Conservation (phyloP, 2,113 vertebrate genomes). For the Cyanoderma ruficeps region DNA sequence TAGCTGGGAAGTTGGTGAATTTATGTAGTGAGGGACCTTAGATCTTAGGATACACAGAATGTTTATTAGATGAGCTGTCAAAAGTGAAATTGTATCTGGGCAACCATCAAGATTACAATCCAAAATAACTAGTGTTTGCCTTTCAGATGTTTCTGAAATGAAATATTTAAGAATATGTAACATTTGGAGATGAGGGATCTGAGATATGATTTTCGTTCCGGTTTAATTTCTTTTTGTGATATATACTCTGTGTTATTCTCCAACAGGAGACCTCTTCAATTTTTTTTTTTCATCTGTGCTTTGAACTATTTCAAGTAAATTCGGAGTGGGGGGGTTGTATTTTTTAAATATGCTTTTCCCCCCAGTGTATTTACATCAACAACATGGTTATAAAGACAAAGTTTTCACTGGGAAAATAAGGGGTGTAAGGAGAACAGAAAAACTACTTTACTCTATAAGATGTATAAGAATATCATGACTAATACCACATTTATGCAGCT, state of each 20-base stretch:
- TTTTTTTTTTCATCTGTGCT: background rate
- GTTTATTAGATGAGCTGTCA: background rate
- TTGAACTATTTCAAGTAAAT: background rate
- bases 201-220: background rate
- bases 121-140: background rate
- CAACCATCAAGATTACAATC: background rate
- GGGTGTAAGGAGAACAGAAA: background rate
- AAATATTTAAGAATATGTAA: background rate
- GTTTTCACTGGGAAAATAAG: background rate
- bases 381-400: background rate
- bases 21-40: background rate
- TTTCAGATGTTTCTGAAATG: background rate
- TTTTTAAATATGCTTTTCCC: background rate
- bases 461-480: background rate
- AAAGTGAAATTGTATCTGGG: background rate
- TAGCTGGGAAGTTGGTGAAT: background rate
- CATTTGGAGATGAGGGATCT: background rate
- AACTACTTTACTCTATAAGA: background rate
- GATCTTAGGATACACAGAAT: background rate
- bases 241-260: background rate
- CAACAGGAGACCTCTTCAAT: background rate
- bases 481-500: background rate
- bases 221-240: background rate
- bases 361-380: background rate
- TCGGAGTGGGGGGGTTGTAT: accelerated